Evolutionary conservation across 2,888 invertebrate species (phyloP).

Genomic region (Latrodectus elegans): DNA sequence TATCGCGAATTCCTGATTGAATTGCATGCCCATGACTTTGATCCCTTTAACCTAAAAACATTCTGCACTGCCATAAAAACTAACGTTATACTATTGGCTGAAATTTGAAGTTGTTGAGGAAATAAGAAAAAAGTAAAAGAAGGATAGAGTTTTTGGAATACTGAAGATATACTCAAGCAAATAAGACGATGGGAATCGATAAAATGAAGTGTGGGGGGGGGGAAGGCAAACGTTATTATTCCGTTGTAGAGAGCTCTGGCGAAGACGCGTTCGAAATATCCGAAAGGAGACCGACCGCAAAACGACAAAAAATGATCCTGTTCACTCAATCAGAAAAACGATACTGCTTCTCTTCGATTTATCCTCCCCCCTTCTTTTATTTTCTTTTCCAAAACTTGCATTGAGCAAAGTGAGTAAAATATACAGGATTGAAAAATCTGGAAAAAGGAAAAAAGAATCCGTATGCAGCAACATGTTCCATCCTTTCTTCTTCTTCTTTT

Average conservation of each 20-base stretch:
- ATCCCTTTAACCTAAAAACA: too few species aligned
- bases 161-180: constrained; percentile 27
- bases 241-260: not conserved
- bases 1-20: too few species aligned
- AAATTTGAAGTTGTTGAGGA: not conserved
- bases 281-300: constrained; percentile 35
- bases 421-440: not conserved
- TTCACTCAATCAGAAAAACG: constrained; percentile 26
- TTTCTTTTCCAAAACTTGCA: not conserved
- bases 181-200: constrained; percentile 14
- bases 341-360: constrained; percentile 7
- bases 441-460: not conserved
- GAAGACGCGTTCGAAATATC: constrained; percentile 26
- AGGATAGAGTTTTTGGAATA: not conserved
- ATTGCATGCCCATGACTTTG: too few species aligned
- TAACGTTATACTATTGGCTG: not conserved
- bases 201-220: not conserved
- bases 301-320: constrained; percentile 6
- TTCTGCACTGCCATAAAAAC: not conserved
- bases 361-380: not conserved
- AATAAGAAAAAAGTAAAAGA: not conserved
- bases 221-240: not conserved
- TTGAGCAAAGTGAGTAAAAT: not conserved
- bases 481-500: too few species aligned
- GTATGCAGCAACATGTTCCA: too few species aligned